Base-by-base conservation (phyloP, 2,113 vertebrate genomes). In the Trogon surrucura region DNA sequence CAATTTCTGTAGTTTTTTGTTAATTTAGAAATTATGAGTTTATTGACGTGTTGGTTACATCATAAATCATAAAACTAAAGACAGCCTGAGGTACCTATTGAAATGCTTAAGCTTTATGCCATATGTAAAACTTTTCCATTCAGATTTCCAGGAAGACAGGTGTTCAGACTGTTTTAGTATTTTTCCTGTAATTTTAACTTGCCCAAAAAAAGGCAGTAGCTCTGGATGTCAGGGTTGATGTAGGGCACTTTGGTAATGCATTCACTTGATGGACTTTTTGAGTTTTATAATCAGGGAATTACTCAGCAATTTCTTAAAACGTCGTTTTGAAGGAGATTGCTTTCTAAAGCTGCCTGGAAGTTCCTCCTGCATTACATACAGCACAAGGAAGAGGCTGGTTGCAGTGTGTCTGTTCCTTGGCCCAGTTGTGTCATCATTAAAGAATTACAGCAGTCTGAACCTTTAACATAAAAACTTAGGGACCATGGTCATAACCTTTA, bases 401-500 rank as follows among this genome's bases (percentile, higher is more conserved):
- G n/a, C 80, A 90, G 9, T 21, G 54, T 34, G 71, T 81, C 79
- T 88, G 74, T 91, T 93, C 67, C 71, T 44, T 90, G 69, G 67
- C 75, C 79, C 75, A 92, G 18, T 75, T 88, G 48, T 87, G 82
- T 86, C 75, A 79, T 74, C 26, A 11, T 41, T 85, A 48, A 90
- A 91, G 53, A 56, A 67, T 95, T 96, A 41, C 80, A 80, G 69
- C 82, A 90, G 11, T 94, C 65, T 65, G 83, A 86, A 95, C 95
- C 85, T 94, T 96, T 91, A 78, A 83, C 95, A 95, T 73, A 92
- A 81, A 95, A 91, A 81, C 60, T 91, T 94, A 56, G 22, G 88
- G 91, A 93, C 11, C 1, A 0, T 61, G 58, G 47, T 51, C 48
- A 11, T 74, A 60, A 90, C 70, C 64, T 90, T 93, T 53, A 83